phyloP scores from a whole-genome alignment of 2,113 vertebrate species.

The Climacteris rufus region DNA sequence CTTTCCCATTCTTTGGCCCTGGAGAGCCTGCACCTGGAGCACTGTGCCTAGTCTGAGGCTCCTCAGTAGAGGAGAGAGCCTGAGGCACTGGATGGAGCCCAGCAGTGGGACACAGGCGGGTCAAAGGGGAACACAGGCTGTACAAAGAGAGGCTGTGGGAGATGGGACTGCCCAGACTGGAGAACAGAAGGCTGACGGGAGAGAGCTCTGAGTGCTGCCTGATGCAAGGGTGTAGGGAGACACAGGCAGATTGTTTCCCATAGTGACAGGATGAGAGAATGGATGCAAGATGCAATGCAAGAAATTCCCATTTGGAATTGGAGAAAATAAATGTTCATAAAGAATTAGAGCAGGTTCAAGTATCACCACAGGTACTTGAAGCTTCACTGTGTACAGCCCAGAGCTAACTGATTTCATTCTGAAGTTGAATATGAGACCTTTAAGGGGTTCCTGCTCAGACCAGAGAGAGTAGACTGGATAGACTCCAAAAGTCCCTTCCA shows the following conservation, averaged over 20 bases:
- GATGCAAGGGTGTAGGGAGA: fast-evolving
- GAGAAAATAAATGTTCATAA: background rate
- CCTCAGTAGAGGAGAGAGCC: background rate
- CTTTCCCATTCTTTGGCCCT: background rate
- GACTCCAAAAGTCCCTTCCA: background rate
- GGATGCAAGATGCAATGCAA: background rate
- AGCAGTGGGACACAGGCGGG: fast-evolving
- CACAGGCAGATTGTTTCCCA: background rate
- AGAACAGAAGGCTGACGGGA: background rate
- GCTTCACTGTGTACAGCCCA: background rate
- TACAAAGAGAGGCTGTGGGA: background rate
- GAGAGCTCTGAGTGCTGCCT: background rate
- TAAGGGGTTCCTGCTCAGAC: background rate
- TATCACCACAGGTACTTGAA: background rate
- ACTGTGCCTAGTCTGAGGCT: background rate
- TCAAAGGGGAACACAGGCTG: background rate
- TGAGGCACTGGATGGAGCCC: background rate
- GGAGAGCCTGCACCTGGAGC: background rate
- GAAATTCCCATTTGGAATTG: background rate
- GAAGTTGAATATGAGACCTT: background rate
- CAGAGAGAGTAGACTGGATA: background rate
- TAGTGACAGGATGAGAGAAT: background rate
- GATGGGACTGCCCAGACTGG: background rate
- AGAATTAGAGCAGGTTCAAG: background rate
- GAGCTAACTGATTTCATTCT: background rate